Base-by-base conservation (phyloP, 1,140 invertebrate genomes). In the Cheumatopsyche charites region DNA sequence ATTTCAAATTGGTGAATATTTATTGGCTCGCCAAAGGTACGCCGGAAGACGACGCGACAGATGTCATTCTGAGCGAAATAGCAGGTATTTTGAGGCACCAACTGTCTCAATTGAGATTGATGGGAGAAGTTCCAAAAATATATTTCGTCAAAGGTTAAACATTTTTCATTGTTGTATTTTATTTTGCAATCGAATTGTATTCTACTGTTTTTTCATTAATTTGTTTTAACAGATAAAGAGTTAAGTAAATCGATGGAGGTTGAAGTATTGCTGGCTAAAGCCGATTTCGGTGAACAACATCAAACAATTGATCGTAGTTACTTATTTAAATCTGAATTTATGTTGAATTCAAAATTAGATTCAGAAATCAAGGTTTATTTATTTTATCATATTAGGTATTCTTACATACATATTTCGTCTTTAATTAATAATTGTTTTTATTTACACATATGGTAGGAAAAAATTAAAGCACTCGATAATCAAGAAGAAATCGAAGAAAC, bases 71-170 rank as follows among this genome's bases (percentile, higher is more conserved):
- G 1, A 78, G 85, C 29, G 82, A 81, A 36, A 81, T 83, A 63
- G 86, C 87, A 0, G 85, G 85, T 3, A 75, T 79, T 13, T 76
- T 94, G 9, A 83, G 90, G 42, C 89, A 92, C 78, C 88, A 92
- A 78, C 79, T 93, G 9, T 88, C 88, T 0, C 87, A 88, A 71
- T 79, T 92, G 0, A 80, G 85, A 43, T 77, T 93, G 0, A 90
- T 93, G 81, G 91, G 91, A 3, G 80, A 86, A 47, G 86, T 93
- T 13, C 92, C 92, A 7, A 86, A 85, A 62, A 88, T 94, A 62
- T 76, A 82, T 13, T 94, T 94, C 86, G 85, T 92, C 4, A 88
- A 87, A 85, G 87, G 86, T 87, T 76, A 72, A 68, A 41, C 42
- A 47, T 45, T 49, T 9, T 63, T 26, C 21, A 62, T 49, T 17